phyloP scores from a whole-genome alignment of 2,797 vertebrate genomes.

The Pyrocephalus nanus region DNA sequence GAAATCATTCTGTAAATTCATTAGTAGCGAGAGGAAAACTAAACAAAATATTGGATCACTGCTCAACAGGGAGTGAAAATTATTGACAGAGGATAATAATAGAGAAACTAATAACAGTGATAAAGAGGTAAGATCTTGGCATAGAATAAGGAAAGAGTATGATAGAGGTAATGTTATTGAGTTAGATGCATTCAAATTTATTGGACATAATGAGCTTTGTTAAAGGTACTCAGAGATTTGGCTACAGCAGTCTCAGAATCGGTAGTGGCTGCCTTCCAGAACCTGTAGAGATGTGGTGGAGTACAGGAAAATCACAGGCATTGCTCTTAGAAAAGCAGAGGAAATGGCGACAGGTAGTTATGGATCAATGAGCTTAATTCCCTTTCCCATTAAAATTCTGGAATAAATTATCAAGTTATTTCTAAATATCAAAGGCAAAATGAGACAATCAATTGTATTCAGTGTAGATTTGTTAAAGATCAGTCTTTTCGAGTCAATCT shows the following conservation, averaged over 20 bases:
- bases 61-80: neutral
- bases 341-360: neutral
- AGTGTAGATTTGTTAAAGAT: neutral
- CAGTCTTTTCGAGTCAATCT: neutral
- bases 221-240: neutral
- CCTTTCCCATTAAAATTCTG: neutral
- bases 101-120: slow-evolving; percentile 32
- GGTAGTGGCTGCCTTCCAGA: neutral
- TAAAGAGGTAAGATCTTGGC: slow-evolving; percentile 9
- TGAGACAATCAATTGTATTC: neutral
- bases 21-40: slow-evolving; percentile 31
- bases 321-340: neutral
- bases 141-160: neutral
- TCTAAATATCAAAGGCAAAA: neutral
- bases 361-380: neutral
- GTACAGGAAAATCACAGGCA: neutral
- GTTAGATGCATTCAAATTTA: slow-evolving; percentile 23
- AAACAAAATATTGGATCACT: slow-evolving; percentile 35
- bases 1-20: slow-evolving; percentile 43
- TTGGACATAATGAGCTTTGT: neutral
- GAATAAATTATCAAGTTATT: neutral
- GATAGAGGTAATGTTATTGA: neutral
- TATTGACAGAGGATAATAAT: slow-evolving; percentile 11
- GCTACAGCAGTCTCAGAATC: neutral
- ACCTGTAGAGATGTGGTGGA: neutral